Conservation (phyloP, 2,888 invertebrate genomes). For the Plagodis pulveraria region DNA sequence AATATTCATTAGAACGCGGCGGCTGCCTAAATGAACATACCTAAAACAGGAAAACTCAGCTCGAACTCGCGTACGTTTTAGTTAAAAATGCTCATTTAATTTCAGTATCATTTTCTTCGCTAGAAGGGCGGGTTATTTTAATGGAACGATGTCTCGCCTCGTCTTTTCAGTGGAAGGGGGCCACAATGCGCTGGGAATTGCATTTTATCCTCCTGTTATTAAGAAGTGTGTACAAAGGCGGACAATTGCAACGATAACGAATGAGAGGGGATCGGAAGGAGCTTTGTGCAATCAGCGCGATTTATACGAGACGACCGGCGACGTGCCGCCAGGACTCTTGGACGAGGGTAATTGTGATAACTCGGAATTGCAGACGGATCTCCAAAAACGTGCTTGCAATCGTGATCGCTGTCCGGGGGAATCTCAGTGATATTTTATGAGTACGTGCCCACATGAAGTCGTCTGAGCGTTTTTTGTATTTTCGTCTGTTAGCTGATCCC, state of each 20-base stretch:
- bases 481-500: conserved; percentile 5
- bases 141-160: conserved; percentile 28
- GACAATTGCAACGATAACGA: conserved; percentile 76
- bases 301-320: conserved; percentile 57
- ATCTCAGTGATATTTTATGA: conserved; percentile 32
- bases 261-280: conserved; percentile 71
- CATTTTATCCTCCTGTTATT: conserved; percentile 65
- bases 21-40: conserved; percentile 42
- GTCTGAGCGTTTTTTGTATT: conserved; percentile 19
- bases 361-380: conserved; percentile 46
- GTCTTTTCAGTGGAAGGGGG: conserved; percentile 30
- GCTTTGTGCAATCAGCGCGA: conserved; percentile 81
- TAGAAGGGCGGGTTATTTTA: conserved; percentile 31
- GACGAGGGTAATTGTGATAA: conserved; percentile 59
- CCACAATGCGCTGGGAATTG: conserved; percentile 51
- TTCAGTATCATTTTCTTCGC: conserved; percentile 34
- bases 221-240: conserved; percentile 61
- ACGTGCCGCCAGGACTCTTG: conserved; percentile 44
- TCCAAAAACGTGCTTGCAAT: conserved; percentile 56
- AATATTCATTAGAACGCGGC: conserved; percentile 52
- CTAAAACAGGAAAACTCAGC: conserved; percentile 36
- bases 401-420: conserved; percentile 38
- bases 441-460: conserved; percentile 21
- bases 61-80: conserved; percentile 37
- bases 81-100: conserved; percentile 37